Base-by-base conservation (phyloP, 1,140 invertebrate species). In the Drosophila auraria region DNA sequence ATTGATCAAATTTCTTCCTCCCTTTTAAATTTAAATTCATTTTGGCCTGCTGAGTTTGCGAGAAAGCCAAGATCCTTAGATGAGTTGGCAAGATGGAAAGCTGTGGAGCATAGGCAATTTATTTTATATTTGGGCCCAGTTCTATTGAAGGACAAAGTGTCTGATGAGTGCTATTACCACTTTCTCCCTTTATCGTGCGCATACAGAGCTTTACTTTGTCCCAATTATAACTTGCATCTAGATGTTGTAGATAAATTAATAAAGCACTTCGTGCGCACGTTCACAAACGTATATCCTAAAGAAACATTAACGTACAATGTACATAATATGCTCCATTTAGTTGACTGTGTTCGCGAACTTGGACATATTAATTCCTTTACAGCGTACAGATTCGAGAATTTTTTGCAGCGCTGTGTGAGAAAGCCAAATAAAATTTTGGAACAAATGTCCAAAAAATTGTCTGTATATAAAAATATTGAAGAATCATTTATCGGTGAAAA, bases 31-130 rank as follows among this genome's bases (percentile, higher is more conserved):
- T 8, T 49, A 49, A 49, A 23, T n/a, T n/a, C 17, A 5, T 25
- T 20, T 49, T 49, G 17, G 12, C 47, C 47, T 12, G n/a, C 23
- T 49, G 47, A 49, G 17, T 49, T 49, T 25, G 47, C 47, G 9
- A 49, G 45, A 49, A 49, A 49, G n/a, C n/a, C 47, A 6, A 49
- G 47, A 49, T 17, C 17, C 17, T 20, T 49, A 49, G 47, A 20
- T 20, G 8, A 49, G 23, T 25, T 49, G 17, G 8, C 9, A 49
- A 15, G 47, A 20, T 49, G 47, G 47, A 49, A 49, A 25, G 47
- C 47, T 5, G 47, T 49, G 11, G 47, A 49, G 47, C 23, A 49
- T 23, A 49, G 47, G 12, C 47, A 25, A 23, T 49, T 49, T 49
- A 12, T 49, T 12, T 12, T 49, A 20, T 49, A 49, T 49, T 20